Base-by-base conservation (phyloP, 2,888 invertebrate species). In the Drosophila villosipedis region DNA sequence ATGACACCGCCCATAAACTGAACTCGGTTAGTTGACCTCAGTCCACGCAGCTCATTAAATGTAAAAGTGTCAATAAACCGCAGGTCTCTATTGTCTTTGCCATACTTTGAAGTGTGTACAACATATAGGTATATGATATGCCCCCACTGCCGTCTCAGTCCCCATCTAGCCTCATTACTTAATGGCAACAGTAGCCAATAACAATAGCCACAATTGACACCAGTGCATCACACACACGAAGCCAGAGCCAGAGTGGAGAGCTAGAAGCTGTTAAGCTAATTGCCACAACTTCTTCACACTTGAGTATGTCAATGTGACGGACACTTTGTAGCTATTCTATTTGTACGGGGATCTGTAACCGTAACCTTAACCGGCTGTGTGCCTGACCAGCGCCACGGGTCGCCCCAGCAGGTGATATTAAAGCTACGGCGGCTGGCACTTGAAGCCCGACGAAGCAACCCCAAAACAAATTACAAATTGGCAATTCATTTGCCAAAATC, bases 251-350 rank as follows among this genome's bases (percentile, higher is more conserved):
- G 59, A 58, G 54, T 60, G 61, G 47, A 64, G 61, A 62, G 61
- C 52, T 39, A 79, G 90, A 83, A 85, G 90, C 90, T 90, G 89
- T 91, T 91, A 91, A 86, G 78, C 91, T 90, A 91, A 90, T 90
- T 90, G 91, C 78, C 84, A 73, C 80, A 75, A 76, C 73, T 90
- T 78, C 75, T 80, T 79, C 61, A 54, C 85, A 83, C 77, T 82
- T 82, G 77, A 87, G 68, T 89, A 78, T 90, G 91, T 91, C 91
- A 90, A 86, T 89, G 87, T 81, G 91, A 71, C 69, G 76, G 65
- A 64, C 55, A 68, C 80, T 70, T 73, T 82, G 74, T 70, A 70
- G 63, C 41, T 59, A 59, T 52, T 41, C 64, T 57, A 61, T 60
- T 66, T 76, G 37, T 58, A 50, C 30, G 43, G 41, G 60, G 31